These are phyloP conservation scores for Frankliniella fusca DNA, from an alignment of 2,888 invertebrate species.

Conservation along the genomic window DNA sequence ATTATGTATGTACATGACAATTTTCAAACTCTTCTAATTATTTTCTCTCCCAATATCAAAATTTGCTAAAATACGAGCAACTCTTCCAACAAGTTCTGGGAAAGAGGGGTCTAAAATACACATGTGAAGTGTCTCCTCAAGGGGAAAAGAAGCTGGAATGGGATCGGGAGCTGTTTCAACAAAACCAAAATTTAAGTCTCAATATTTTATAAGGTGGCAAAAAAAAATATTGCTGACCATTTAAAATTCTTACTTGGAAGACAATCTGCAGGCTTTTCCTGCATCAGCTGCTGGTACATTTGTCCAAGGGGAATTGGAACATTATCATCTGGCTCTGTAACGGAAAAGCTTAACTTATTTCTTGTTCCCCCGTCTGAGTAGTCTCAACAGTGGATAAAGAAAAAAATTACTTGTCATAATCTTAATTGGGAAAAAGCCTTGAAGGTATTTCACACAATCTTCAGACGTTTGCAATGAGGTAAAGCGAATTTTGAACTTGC, in stretches of 20 bases:
- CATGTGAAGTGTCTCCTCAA: constrained; percentile 37
- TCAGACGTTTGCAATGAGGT: not conserved
- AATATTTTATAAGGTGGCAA: not conserved
- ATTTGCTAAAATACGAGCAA: constrained; percentile 34
- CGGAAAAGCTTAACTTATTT: not conserved
- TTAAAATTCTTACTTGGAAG: not conserved
- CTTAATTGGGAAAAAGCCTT: not conserved
- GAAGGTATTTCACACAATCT: not conserved
- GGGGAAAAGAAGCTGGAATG: constrained; percentile 29
- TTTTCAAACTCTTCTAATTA: not conserved
- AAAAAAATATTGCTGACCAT: not conserved
- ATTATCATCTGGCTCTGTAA: not conserved
- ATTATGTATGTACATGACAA: not conserved
- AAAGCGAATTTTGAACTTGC: not conserved
- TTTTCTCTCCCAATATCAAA: not conserved
- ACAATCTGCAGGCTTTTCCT: not conserved
- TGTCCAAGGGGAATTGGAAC: not conserved
- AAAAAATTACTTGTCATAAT: not conserved
- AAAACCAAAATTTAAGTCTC: not conserved
- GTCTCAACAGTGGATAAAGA: too few relatives aligned
- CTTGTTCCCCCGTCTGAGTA: too few relatives aligned
- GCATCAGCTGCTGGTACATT: not conserved
- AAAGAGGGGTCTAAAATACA: constrained; percentile 40
- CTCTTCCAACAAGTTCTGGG: constrained; percentile 36
- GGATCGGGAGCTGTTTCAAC: not conserved